Base-by-base conservation (phyloP, 2,888 invertebrate genomes). In the Himalopsyche japonica region DNA sequence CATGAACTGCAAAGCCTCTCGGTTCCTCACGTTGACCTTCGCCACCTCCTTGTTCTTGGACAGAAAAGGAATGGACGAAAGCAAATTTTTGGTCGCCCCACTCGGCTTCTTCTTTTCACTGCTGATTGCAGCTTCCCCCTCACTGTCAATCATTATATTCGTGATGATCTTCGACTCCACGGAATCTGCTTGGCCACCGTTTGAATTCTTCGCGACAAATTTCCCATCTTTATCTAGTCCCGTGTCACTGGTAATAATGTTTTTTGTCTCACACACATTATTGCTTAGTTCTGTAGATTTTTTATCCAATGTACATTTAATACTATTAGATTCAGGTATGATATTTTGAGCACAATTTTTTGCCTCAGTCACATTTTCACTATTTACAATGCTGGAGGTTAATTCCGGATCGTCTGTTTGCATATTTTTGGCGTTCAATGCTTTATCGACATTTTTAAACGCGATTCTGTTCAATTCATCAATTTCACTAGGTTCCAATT, bases 1-100 rank as follows among this genome's bases (percentile, higher is more conserved):
- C 99, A 99, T 99, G 89, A 99, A 98, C 91, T 97, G 96, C 82
- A 97, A 88, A 0, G 97, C 96, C 90, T 97, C 97, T 88, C 94
- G 93, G 89, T 96, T 95, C 87, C 95, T 93, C 93, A 94, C 95
- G 88, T 95, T 95, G 82, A 93, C 94, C 89, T 94, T 93, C 81
- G 90, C 91, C 88, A 93, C 93, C 87, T 89, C 92, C 88, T 89
- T 92, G 86, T 89, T 90, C 48, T 88, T 89, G 30, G 89, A 89
- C 24, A 91, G 43, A 80, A 92, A 92, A 1, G 92, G 90, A 76
- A 92, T 87, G 85, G 91, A 90, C 1, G 89, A 88, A 90, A 91
- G 91, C 0, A 91, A 84, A 86, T 92, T 92, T 1, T 91, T 89
- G 0, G 92, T 90, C 0, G 91, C 86, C 0, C 91, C 91, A n/a